phyloP scores from a whole-genome alignment of 2,113 vertebrate species.

The Numida meleagris region DNA sequence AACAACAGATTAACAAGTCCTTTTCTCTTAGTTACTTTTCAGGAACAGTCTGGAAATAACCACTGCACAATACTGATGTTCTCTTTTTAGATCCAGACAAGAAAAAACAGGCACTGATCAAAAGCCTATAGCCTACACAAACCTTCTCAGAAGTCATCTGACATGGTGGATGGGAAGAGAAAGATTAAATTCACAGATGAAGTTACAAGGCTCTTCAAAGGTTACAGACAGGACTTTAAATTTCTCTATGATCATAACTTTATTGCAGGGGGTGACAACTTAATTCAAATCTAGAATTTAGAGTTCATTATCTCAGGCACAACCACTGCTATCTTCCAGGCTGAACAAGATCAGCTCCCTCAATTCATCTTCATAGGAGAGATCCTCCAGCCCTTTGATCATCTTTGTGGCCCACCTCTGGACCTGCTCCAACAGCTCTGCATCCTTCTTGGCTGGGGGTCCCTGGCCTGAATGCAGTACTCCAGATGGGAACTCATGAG shows the following conservation, averaged over 20 bases:
- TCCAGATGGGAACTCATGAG: no score
- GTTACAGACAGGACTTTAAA: background rate
- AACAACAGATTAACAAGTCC: background rate
- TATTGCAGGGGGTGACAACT: background rate
- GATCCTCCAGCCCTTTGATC: no score
- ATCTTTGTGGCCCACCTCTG: no score
- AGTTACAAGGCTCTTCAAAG: background rate
- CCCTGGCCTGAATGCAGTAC: no score
- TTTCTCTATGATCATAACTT: background rate
- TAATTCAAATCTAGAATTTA: background rate
- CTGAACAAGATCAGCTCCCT: no score
- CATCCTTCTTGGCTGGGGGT: no score
- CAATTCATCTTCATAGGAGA: no score
- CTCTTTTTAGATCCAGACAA: background rate
- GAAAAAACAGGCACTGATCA: background rate
- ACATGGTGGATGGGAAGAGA: background rate
- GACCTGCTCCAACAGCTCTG: no score
- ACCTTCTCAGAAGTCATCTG: background rate
- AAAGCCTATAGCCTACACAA: background rate
- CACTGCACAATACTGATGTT: background rate
- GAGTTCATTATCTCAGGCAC: background rate
- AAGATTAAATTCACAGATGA: background rate
- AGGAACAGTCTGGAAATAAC: background rate
- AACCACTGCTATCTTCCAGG: no score
- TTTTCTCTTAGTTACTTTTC: background rate